These are phyloP conservation scores for Drosophila repletoides DNA, from an alignment of 1,140 invertebrate genomes.

Conservation along the genomic window DNA sequence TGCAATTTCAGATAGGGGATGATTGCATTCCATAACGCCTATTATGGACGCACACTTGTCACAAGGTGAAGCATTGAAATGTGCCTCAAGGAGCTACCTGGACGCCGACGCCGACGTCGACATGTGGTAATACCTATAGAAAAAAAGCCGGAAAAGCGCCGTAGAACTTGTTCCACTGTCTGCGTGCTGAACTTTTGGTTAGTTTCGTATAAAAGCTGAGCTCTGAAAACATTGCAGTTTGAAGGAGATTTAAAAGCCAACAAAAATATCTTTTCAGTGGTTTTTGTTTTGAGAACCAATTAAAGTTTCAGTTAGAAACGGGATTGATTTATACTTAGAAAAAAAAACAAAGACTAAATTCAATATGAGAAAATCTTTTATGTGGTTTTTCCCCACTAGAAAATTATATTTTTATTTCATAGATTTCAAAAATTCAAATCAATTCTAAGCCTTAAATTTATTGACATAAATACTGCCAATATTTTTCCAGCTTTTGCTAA, in stretches of 20 bases:
- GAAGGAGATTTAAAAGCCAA: conserved; percentile 42
- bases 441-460: too few relatives aligned
- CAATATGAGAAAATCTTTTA: too few relatives aligned
- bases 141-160: conserved; percentile 8
- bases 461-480: too few relatives aligned
- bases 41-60: conserved; percentile 34
- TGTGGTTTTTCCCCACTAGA: too few relatives aligned
- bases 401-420: too few relatives aligned
- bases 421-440: not conserved
- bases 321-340: too few relatives aligned
- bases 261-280: conserved; percentile 32
- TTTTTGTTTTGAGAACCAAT: not conserved
- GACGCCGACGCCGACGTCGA: not conserved
- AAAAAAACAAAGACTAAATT: too few relatives aligned
- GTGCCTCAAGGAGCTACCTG: conserved; percentile 39
- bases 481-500: too few relatives aligned
- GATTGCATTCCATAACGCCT: conserved; percentile 23
- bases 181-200: conserved; percentile 46
- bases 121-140: conserved; percentile 30
- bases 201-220: conserved; percentile 43
- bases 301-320: not conserved
- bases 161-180: conserved; percentile 36
- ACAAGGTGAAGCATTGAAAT: conserved; percentile 61
- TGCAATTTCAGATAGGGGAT: too few relatives aligned
- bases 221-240: conserved; percentile 32